Evolutionary conservation across 2,113 vertebrate species (phyloP), one percentile per base, ranked within the genome.

Genomic region (Etheostoma spectabile): DNA sequence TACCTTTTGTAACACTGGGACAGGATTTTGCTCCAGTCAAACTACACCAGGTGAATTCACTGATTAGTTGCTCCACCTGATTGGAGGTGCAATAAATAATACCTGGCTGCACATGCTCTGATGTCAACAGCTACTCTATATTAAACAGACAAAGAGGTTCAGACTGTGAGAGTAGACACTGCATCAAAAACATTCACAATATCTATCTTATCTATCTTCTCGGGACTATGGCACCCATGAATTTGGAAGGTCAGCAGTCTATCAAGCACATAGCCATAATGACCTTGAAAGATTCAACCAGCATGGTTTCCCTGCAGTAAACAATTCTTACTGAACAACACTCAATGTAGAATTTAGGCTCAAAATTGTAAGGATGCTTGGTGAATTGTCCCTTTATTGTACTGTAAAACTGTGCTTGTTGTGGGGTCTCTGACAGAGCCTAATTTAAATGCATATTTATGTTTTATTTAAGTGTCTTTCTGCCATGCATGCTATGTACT

Each of bases 401-500:
- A 71, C 63, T 84, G 69, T 75, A 63, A 63, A 42, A 33, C n/a
- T 69, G 38, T 82, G 68, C 52, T 82, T 68, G 61, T 77, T 55
- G 49, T 74, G 49, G 67, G 80, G 48, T 68, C 65, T 89, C 30
- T 46, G 57, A 79, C 60, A 64, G 46, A 80, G 61, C 75, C 73
- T 69, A 72, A 80, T 72, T 87, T 68, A 77, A 87, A 79, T 79
- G 59, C 74, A 68, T 95, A 94, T 93, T 94, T 93, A 92, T 90
- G 83, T 92, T 84, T 88, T 94, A 94, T 94, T 95, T 93, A 95
- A 93, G 63, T 86, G 77, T 83, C 57, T 87, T 86, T 84, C 61
- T 87, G 79, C 62, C 33, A 35, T 92, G 93, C 91, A 94, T 94
- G 91, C 87, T 70, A 72, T 87, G 67, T 92, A 86, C 53, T 53